Evolutionary conservation across 2,888 invertebrate species (phyloP).

Genomic region (Acholoe squamosa): DNA sequence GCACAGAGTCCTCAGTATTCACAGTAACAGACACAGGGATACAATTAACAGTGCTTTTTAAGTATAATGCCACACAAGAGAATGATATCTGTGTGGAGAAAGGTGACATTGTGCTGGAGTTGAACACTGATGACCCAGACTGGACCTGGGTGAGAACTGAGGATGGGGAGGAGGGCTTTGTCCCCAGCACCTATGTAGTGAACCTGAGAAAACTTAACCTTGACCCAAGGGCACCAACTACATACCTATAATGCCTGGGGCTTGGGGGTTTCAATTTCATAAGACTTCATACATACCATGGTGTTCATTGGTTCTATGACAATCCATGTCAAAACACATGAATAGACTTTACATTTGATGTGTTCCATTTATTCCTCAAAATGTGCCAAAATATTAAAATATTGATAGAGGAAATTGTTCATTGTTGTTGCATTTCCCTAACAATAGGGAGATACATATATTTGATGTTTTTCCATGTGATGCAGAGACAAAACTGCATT

Average conservation of each 20-base stretch:
- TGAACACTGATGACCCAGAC: constrained; percentile 49
- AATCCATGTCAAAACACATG: no score
- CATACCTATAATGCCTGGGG: constrained; percentile 7
- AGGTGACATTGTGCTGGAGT: constrained; percentile 52
- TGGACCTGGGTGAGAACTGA: constrained; percentile 44
- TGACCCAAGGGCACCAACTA: constrained; percentile 47
- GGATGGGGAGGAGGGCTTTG: constrained; percentile 49
- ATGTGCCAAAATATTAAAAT: not conserved
- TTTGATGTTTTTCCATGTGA: no score
- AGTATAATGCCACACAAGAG: constrained; percentile 24
- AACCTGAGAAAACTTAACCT: constrained; percentile 57
- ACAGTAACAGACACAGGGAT: constrained; percentile 34
- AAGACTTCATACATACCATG: no score
- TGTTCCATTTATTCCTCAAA: not conserved
- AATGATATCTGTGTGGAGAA: constrained; percentile 32
- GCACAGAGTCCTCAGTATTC: constrained; percentile 40
- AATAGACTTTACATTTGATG: no score
- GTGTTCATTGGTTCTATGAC: no score
- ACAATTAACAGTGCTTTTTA: constrained; percentile 39
- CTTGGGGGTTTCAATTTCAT: no score
- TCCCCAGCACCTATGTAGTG: constrained; percentile 52
- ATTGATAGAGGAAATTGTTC: no score
- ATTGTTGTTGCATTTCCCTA: no score
- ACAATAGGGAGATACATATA: no score
- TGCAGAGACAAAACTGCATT: no score